phyloP scores from a whole-genome alignment of 2,888 invertebrate species.

The Exephanes ischioxanthus region DNA sequence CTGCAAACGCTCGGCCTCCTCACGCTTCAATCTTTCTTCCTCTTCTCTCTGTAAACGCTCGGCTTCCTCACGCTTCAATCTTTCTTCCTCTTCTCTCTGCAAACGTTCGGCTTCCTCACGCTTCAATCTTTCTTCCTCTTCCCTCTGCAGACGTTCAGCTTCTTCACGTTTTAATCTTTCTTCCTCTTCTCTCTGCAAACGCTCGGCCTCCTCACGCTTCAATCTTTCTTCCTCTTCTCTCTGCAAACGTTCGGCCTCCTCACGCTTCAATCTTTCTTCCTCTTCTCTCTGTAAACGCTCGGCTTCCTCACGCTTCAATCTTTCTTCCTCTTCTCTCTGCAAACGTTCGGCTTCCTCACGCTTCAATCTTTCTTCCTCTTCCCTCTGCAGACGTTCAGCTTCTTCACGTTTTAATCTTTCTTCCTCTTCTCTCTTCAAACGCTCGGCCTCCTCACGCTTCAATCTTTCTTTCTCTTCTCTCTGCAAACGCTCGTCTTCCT shows the following conservation, averaged over 20 bases:
- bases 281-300: constrained; percentile 77
- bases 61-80: constrained; percentile 65
- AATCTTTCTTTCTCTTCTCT: constrained; percentile 59
- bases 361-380: constrained; percentile 81
- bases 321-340: constrained; percentile 51
- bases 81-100: constrained; percentile 47
- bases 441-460: constrained; percentile 70
- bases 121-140: constrained; percentile 79
- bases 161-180: constrained; percentile 70
- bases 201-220: constrained; percentile 63
- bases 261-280: constrained; percentile 68
- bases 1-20: constrained; percentile 56
- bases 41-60: constrained; percentile 72
- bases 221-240: constrained; percentile 65
- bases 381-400: constrained; percentile 68
- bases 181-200: constrained; percentile 50
- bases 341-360: constrained; percentile 62
- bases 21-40: constrained; percentile 79
- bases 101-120: constrained; percentile 50
- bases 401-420: constrained; percentile 78
- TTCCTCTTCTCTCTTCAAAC: constrained; percentile 69
- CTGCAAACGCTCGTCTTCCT: constrained; percentile 61
- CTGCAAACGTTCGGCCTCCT: constrained; percentile 80
- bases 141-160: constrained; percentile 72
- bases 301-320: constrained; percentile 70